These are phyloP conservation scores for Mycalesis mineus DNA, from an alignment of 2,888 invertebrate species.

Conservation along the genomic window DNA sequence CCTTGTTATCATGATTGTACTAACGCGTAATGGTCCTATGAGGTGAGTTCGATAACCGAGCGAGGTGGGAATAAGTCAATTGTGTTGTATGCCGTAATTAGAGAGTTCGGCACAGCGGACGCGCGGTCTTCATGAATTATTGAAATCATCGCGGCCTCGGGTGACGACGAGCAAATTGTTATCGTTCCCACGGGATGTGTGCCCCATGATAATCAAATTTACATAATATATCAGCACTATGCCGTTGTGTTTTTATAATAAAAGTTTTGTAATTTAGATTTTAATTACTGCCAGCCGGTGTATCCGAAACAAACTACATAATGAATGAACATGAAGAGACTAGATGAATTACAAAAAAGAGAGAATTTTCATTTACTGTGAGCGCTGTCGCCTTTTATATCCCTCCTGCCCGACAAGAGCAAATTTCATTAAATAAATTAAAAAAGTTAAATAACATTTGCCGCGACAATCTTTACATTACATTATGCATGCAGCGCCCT, in stretches of 20 bases:
- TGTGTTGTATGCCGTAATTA: constrained; percentile 54
- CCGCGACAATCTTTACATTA: constrained; percentile 37
- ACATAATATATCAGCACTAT: constrained; percentile 9
- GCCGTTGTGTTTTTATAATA: too few species aligned
- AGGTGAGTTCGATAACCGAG: constrained; percentile 62
- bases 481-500: constrained; percentile 47
- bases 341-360: neutral
- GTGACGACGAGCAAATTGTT: constrained; percentile 59
- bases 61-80: constrained; percentile 60
- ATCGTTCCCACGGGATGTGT: constrained; percentile 58
- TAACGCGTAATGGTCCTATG: constrained; percentile 40
- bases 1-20: constrained; percentile 55
- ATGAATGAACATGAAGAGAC: neutral
- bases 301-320: neutral
- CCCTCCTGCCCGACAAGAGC: constrained; percentile 23
- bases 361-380: constrained; percentile 9
- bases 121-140: constrained; percentile 62
- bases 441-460: constrained; percentile 46
- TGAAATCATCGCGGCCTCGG: constrained; percentile 48
- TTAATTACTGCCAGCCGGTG: neutral
- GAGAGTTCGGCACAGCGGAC: constrained; percentile 51
- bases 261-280: neutral
- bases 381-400: constrained; percentile 19
- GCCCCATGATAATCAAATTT: constrained; percentile 15
- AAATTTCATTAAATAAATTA: constrained; percentile 43